Base-by-base conservation (phyloP, 2,888 invertebrate species). In the Chironomus tentans region DNA sequence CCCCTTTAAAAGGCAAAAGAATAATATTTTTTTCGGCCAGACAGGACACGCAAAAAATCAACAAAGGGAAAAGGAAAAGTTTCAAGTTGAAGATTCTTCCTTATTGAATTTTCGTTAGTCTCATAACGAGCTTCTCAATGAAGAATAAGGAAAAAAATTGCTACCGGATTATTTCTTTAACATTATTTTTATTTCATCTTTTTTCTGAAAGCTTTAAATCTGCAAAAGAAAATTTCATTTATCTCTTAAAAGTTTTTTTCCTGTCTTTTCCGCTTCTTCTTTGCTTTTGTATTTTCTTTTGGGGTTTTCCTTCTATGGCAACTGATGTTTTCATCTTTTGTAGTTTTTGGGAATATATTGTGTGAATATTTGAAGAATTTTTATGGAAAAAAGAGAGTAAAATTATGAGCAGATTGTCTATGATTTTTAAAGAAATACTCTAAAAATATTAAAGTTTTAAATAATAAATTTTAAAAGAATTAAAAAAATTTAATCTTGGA, bases 131-230 rank as follows among this genome's bases (percentile, higher is more conserved):
- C 56, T 7, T 56, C 15, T 18, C 56, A 56, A 56, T 18, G 18
- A 56, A 56, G 56, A 5, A 24, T 65, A 21, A 24, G 12, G 24
- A 21, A 56, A 56, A 56, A 65, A 21, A 24, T 24, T 65, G 65
- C 65, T 65, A 24, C 21, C 65, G 74, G 74, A 74, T 74, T 74
- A 74, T 74, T 74, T 61, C 22, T 38, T 38, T 10, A 38, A 7
- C 38, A 38, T 10, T 38, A 13, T 10, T 24, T 18, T 62, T 18
- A 12, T 21, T 22, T 21, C 21, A n/a, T 48, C 48, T 48, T n/a
- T 15, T 50, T n/a, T n/a, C n/a, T 50, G 21, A 61, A 74, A 74
- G 74, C 74, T 74, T 74, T 74, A 74, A 74, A 74, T 74, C 68
- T 48, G 47, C 5, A 68, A 68, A 65, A 22, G 74, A 72, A 74